phyloP scores from a whole-genome alignment of 2,888 invertebrate species.

The Parapristionchus giblindavisi region DNA sequence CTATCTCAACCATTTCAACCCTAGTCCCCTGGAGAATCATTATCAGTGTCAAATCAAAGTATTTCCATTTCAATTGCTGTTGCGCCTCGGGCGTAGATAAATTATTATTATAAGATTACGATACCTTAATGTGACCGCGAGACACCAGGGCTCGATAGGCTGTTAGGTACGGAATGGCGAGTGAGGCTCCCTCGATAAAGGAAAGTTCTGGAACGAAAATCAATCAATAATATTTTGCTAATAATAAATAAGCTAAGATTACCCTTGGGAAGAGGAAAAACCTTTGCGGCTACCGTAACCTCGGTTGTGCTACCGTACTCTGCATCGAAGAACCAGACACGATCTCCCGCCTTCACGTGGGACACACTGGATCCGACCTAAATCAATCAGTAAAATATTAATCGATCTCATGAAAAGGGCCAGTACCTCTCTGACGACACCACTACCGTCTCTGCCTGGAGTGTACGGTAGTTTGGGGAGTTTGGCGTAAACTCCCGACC shows the following conservation, averaged over 20 bases:
- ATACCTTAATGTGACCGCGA: constrained; percentile 40
- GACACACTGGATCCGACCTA: constrained; percentile 52
- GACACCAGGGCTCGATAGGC: constrained; percentile 74
- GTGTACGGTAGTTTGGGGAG: constrained; percentile 73
- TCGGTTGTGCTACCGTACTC: constrained; percentile 73
- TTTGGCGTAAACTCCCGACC: constrained; percentile 72
- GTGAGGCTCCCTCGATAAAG: constrained; percentile 74
- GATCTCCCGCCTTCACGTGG: constrained; percentile 56
- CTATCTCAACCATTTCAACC: no score
- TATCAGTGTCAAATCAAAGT: neutral
- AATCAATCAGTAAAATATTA: neutral
- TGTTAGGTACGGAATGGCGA: constrained; percentile 75
- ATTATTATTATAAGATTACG: neutral
- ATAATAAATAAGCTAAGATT: neutral
- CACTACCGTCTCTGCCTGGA: constrained; percentile 75
- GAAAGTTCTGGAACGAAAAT: constrained; percentile 62
- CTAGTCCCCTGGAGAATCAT: neutral
- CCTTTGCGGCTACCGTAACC: constrained; percentile 69
- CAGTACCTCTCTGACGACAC: constrained; percentile 73
- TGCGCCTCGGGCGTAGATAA: no score
- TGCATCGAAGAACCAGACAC: constrained; percentile 62
- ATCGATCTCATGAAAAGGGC: constrained; percentile 19
- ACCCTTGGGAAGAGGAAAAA: constrained; percentile 65
- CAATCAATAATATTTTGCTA: neutral
- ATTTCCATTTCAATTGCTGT: no score